Percentiles rank a stretch among this genome's conserved stretches.
phyloP scores from a whole-genome alignment of 2,888 invertebrate genomes.

The Slavum lentiscoides region DNA sequence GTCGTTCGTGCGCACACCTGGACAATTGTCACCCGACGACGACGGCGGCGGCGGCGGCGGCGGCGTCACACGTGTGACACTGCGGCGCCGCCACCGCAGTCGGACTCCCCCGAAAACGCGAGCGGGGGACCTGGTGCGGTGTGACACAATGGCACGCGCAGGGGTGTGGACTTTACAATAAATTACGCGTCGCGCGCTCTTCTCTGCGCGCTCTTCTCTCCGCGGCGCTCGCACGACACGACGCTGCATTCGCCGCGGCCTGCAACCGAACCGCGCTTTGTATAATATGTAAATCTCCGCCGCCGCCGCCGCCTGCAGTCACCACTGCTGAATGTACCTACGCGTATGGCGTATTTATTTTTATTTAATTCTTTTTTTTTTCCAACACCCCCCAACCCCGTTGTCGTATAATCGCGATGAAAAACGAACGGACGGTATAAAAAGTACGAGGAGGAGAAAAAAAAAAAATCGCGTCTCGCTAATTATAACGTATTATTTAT shows the following conservation, averaged over 20 bases:
- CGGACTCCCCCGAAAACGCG: constrained; percentile 45
- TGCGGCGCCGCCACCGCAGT: not conserved
- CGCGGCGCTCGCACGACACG: not conserved
- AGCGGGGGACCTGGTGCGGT: constrained; percentile 9
- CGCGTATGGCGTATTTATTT: constrained; percentile 4
- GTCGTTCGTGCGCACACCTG: constrained; percentile 39
- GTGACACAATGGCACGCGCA: constrained; percentile 41
- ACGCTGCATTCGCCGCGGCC: constrained; percentile 4
- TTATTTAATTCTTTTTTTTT: constrained; percentile 13
- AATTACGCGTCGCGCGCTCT: constrained; percentile 37
- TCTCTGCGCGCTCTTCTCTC: not conserved
- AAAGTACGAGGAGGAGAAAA: no score
- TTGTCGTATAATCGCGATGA: no score
- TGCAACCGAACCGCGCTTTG: constrained; percentile 43
- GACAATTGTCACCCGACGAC: constrained; percentile 50
- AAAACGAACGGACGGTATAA: no score
- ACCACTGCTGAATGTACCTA: no score
- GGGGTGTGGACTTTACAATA: constrained; percentile 52
- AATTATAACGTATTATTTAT: no score
- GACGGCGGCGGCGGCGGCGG: constrained; percentile 7
- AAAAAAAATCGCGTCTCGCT: no score
- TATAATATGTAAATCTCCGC: constrained; percentile 31
- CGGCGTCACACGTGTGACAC: constrained; percentile 44
- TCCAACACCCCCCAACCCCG: no score
- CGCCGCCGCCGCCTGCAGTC: no score